These are phyloP conservation scores for Spatulosminthurus flaviceps DNA, from an alignment of 2,888 invertebrate genomes.

Conservation along the genomic window DNA sequence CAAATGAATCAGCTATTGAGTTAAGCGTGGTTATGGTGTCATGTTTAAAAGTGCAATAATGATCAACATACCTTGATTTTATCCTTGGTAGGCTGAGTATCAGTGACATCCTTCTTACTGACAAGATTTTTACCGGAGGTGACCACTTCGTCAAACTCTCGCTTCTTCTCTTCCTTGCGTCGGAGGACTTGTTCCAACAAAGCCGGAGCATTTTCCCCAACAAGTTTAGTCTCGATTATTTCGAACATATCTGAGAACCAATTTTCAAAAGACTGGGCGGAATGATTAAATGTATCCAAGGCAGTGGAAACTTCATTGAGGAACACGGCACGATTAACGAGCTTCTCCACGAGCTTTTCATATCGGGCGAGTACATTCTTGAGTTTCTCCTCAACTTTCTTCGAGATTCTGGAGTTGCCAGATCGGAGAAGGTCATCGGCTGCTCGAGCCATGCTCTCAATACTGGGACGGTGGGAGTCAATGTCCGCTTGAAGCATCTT, in stretches of 20 bases:
- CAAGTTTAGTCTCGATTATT: constrained; percentile 77
- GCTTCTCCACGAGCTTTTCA: constrained; percentile 84
- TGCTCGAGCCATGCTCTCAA: constrained; percentile 81
- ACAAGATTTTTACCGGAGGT: constrained; percentile 83
- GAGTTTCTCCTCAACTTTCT: constrained; percentile 88
- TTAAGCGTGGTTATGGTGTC: no score
- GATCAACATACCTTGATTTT: constrained; percentile 75
- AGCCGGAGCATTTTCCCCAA: constrained; percentile 72
- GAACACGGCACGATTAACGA: constrained; percentile 80
- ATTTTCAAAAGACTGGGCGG: constrained; percentile 76
- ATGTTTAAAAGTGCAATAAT: no score
- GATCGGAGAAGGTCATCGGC: constrained; percentile 83
- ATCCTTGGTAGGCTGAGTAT: constrained; percentile 83
- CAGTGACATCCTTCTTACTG: constrained; percentile 86
- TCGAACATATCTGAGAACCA: constrained; percentile 78
- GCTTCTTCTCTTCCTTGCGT: constrained; percentile 70
- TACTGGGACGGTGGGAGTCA: constrained; percentile 84
- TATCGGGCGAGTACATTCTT: constrained; percentile 84
- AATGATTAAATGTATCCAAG: constrained; percentile 75
- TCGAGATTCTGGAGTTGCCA: constrained; percentile 84
- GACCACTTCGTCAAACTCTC: constrained; percentile 80
- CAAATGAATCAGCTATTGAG: no score
- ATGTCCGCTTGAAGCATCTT: constrained; percentile 83
- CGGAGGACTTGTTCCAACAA: constrained; percentile 74
- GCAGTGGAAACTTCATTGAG: constrained; percentile 80